Evolutionary conservation across 2,797 vertebrate genomes (phyloP), one percentile per base, ranked within the genome.

Genomic region (Esox lucius): DNA sequence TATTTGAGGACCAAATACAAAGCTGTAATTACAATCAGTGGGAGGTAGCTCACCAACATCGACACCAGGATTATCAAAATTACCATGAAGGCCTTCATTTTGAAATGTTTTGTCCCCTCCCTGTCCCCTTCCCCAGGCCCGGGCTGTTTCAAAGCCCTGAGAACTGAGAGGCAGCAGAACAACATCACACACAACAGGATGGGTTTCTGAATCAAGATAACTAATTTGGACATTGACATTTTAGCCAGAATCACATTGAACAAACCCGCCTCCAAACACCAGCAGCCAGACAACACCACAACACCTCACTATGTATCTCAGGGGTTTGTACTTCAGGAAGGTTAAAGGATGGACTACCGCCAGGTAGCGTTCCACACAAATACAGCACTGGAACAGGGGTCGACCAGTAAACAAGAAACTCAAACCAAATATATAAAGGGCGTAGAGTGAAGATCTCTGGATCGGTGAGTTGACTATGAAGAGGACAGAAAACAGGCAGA

Each of bases 41-140:
- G 75, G 76, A 83, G 33, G 72, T 73, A 85, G 83, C 87, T 89
- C 13, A 76, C 19, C 85, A 88, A 79, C 87, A 89, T 78, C 6
- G n/a, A 22, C 56, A 12, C n/a, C 56, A 12, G 22, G n/a, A 12
- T 24, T 11, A 61, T 9, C 22, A 61, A 24, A 22, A 61, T 12
- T 22, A 61, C 26, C 56, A 8, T 22, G 9, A 61, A 61, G 1
- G 56, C 56, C n/a, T 56, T 61, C n/a, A 61, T 61, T n/a, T 13
- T 33, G 33, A 33, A 33, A 2, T 61, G 9, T 11, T 61, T 1
- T 61, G 4, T 22, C n/a, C 16, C 11, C 2, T 48, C 75, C 16
- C 19, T 13, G 11, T 16, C 48, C 39, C 71, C 51, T 4, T 64
- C 53, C 31, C 71, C 71, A 3, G 67, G 76, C 4, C 53, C 6